Evolutionary conservation across 2,797 vertebrate genomes (phyloP).

Genomic region (Anolis apletophallus): DNA sequence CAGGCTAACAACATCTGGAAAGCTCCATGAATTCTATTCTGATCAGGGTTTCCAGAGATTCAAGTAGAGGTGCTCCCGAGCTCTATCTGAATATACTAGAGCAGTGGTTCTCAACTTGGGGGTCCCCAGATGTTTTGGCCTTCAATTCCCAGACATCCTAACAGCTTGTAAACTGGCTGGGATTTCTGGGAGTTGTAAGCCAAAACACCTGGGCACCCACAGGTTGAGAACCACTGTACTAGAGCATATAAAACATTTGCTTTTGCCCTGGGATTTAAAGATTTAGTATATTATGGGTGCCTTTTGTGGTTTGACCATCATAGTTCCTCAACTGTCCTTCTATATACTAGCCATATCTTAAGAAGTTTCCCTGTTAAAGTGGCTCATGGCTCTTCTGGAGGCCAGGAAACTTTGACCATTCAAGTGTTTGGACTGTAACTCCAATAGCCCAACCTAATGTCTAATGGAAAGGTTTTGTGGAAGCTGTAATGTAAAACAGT

Average conservation of each 20-base stretch:
- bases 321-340: background rate
- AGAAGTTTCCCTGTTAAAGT: background rate
- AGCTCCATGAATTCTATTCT: background rate
- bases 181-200: too few species aligned
- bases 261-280: background rate
- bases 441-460: background rate
- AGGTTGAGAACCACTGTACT: too few species aligned
- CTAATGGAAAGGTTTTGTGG: background rate
- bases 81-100: background rate
- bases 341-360: background rate
- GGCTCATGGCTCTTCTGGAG: background rate
- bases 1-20: too few species aligned
- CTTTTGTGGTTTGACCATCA: background rate
- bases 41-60: background rate
- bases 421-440: background rate
- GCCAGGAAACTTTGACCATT: background rate
- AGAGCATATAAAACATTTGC: background rate
- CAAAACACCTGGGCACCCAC: too few species aligned
- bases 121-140: too few species aligned
- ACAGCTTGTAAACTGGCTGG: too few species aligned
- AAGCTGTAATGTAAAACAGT: background rate
- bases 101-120: too few species aligned
- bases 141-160: too few species aligned
- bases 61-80: background rate
- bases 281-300: background rate